These are phyloP conservation scores for Teinopalpus imperialis DNA, from an alignment of 2,888 invertebrate species.

Conservation along the genomic window DNA sequence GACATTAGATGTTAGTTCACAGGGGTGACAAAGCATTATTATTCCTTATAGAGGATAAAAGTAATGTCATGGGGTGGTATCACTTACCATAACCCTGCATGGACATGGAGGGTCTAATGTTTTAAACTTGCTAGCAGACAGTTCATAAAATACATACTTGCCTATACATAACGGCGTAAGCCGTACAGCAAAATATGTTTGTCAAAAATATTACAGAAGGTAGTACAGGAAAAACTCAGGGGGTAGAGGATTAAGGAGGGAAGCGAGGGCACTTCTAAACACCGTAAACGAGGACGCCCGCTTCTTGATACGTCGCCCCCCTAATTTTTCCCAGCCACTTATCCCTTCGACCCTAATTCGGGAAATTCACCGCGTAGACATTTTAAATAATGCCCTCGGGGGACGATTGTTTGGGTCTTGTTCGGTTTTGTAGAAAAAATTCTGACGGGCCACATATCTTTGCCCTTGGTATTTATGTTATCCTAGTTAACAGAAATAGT, in stretches of 20 bases:
- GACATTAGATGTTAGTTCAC: too few relatives aligned
- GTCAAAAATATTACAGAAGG: background rate
- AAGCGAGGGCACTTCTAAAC: slow-evolving; percentile 22
- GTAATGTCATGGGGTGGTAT: too few relatives aligned
- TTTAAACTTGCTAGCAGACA: too few relatives aligned
- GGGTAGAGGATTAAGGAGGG: slow-evolving; percentile 10
- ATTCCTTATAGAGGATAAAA: too few relatives aligned
- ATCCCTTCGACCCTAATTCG: slow-evolving; percentile 40
- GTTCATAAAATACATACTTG: background rate
- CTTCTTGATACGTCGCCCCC: slow-evolving; percentile 42
- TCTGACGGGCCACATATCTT: slow-evolving; percentile 18
- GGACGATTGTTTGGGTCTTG: slow-evolving; percentile 25
- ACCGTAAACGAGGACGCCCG: slow-evolving; percentile 32
- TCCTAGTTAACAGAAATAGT: too few relatives aligned
- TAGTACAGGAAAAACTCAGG: slow-evolving; percentile 7
- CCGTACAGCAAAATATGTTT: slow-evolving; percentile 5
- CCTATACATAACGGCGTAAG: background rate
- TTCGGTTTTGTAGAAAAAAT: slow-evolving; percentile 13
- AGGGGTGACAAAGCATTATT: too few relatives aligned
- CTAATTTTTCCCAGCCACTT: slow-evolving; percentile 51
- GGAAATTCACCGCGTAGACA: slow-evolving; percentile 28
- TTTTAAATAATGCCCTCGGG: slow-evolving; percentile 27
- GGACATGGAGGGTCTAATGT: too few relatives aligned
- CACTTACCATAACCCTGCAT: too few relatives aligned
- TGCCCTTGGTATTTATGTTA: slow-evolving; percentile 6